Conservation (phyloP, 2,888 invertebrate species). For the Dolichomitus sp. region DNA sequence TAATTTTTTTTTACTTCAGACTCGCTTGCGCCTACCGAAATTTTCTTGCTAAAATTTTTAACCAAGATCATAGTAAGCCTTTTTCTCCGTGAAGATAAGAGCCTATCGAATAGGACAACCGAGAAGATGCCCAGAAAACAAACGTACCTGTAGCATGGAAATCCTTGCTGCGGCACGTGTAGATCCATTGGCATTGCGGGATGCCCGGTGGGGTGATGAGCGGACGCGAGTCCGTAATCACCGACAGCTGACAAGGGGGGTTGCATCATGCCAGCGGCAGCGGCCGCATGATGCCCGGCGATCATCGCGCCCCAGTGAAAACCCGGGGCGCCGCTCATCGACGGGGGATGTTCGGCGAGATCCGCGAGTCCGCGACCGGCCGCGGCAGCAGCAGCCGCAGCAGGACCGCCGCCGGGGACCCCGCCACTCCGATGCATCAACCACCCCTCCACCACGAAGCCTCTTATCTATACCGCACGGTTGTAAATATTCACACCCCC, state of each 20-base stretch:
- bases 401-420: constrained; percentile 90
- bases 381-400: constrained; percentile 88
- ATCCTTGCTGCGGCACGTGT: constrained; percentile 96
- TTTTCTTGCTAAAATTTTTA: too few species aligned
- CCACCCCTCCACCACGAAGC: constrained; percentile 84
- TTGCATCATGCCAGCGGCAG: constrained; percentile 89
- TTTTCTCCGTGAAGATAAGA: background rate
- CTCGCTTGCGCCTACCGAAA: too few species aligned
- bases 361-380: constrained; percentile 89
- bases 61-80: too few species aligned
- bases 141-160: constrained; percentile 95
- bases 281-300: constrained; percentile 87
- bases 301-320: constrained; percentile 85
- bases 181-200: constrained; percentile 94
- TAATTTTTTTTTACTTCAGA: too few species aligned
- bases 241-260: constrained; percentile 84
- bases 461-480: constrained; percentile 56
- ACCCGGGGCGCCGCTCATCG: constrained; percentile 80
- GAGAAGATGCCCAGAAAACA: background rate
- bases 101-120: background rate
- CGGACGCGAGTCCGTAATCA: constrained; percentile 82
- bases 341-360: constrained; percentile 86
- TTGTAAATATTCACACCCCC: constrained; percentile 53
- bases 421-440: constrained; percentile 94
- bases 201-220: constrained; percentile 88